These are phyloP conservation scores for Cephalotes varians DNA, from an alignment of 2,888 invertebrate species.

Conservation along the genomic window DNA sequence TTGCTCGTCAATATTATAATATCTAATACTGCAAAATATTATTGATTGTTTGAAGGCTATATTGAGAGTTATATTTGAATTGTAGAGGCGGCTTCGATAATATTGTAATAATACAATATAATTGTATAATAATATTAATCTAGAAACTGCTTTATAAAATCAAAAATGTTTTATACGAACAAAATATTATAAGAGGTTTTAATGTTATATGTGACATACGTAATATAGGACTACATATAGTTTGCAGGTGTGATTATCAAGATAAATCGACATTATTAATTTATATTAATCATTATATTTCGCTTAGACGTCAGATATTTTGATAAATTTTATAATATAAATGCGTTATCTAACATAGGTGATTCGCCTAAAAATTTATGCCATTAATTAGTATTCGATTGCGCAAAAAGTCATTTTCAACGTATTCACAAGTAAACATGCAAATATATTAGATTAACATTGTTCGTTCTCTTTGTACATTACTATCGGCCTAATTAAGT, in stretches of 20 bases:
- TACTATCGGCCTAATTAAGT: conserved; percentile 28
- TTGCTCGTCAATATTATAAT: too few relatives aligned
- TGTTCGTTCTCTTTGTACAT: conserved; percentile 13
- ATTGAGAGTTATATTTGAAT: too few relatives aligned
- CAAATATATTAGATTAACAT: conserved; percentile 2
- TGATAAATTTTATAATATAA: conserved; percentile 23
- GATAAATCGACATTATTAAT: conserved; percentile 7
- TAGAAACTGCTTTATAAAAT: conserved; percentile 22
- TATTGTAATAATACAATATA: too few relatives aligned
- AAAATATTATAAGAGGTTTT: conserved; percentile 17
- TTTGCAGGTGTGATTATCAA: not conserved
- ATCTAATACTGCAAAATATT: too few relatives aligned
- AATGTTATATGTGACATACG: not conserved
- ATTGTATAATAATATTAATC: too few relatives aligned
- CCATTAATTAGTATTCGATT: not conserved
- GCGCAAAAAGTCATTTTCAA: not conserved
- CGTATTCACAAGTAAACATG: not conserved
- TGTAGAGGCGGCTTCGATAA: too few relatives aligned
- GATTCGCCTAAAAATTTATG: conserved; percentile 8
- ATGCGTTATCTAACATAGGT: conserved; percentile 14
- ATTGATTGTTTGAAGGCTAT: too few relatives aligned
- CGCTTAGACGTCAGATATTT: not conserved
- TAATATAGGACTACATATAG: conserved; percentile 4
- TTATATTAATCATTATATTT: conserved; percentile 10
- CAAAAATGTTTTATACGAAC: conserved; percentile 17